Evolutionary conservation across 2,888 invertebrate genomes (phyloP).

Genomic region (Empis livida): DNA sequence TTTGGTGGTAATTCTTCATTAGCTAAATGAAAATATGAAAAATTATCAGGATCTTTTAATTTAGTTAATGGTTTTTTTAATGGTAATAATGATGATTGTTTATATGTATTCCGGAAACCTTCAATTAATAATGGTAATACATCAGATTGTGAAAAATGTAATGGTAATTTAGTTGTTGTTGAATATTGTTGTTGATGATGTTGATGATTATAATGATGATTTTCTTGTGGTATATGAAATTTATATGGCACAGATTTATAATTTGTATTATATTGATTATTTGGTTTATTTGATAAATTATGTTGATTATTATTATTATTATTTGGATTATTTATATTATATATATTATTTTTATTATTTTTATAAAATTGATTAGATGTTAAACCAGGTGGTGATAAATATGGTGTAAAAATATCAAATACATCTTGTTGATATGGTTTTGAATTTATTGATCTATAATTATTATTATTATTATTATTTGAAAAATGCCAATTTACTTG

Average conservation of each 20-base stretch:
- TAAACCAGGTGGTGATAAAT: constrained; percentile 23
- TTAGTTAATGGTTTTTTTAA: neutral
- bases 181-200: neutral
- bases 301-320: no score
- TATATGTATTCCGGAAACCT: neutral
- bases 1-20: constrained; percentile 14
- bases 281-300: neutral
- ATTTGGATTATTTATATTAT: no score
- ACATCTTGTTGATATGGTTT: neutral
- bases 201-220: neutral
- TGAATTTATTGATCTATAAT: constrained; percentile 25
- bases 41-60: constrained; percentile 23
- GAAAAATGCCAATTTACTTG: neutral
- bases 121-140: neutral
- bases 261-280: neutral
- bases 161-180: neutral
- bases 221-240: neutral
- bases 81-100: no score
- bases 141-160: neutral
- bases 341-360: constrained; percentile 5
- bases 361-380: constrained; percentile 8
- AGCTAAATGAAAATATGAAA: constrained; percentile 35
- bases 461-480: constrained; percentile 2
- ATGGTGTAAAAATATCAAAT: constrained; percentile 29
- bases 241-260: neutral